A percentile compares a stretch with the other conserved stretches of the same genome.
phyloP scores from a whole-genome alignment of 2,113 vertebrate genomes.

The Shinisaurus crocodilurus region DNA sequence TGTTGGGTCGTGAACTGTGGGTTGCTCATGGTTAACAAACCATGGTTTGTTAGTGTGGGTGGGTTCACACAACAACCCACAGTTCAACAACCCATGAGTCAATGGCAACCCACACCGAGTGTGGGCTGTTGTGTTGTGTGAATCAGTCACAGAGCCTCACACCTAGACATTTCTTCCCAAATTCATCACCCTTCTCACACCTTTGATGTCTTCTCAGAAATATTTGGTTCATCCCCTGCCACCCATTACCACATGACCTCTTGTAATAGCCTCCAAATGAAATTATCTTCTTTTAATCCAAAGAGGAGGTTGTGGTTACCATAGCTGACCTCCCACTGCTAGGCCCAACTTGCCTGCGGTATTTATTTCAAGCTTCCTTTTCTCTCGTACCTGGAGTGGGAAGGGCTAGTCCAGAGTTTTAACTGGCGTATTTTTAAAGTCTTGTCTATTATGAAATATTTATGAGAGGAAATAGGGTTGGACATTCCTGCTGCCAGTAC shows the following conservation, averaged over 20 bases:
- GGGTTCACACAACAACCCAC: too few species aligned
- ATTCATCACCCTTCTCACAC: constrained; percentile 38
- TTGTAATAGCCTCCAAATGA: constrained; percentile 55
- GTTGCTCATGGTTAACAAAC: too few species aligned
- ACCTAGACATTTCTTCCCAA: constrained; percentile 60
- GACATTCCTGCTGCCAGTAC: constrained; percentile 77
- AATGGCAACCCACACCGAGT: too few species aligned
- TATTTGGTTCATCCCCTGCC: constrained; percentile 49
- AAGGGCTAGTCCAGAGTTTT: constrained; percentile 73
- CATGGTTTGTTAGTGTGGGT: too few species aligned
- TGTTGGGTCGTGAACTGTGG: too few species aligned
- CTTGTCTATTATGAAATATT: constrained; percentile 80
- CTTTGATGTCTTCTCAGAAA: constrained; percentile 74
- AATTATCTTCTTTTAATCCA: constrained; percentile 45
- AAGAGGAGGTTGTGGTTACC: constrained; percentile 57
- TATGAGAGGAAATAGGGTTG: constrained; percentile 83
- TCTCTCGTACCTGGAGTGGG: constrained; percentile 60
- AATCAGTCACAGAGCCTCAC: not conserved
- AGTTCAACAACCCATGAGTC: too few species aligned
- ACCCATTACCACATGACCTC: constrained; percentile 40
- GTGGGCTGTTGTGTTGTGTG: too few species aligned
- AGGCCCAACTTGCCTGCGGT: constrained; percentile 56
- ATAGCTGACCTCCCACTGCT: constrained; percentile 49
- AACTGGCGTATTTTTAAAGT: constrained; percentile 77
- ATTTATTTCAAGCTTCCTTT: constrained; percentile 64